Evolutionary conservation across 2,888 invertebrate species (phyloP).

Genomic region (Dendrolimus houi): DNA sequence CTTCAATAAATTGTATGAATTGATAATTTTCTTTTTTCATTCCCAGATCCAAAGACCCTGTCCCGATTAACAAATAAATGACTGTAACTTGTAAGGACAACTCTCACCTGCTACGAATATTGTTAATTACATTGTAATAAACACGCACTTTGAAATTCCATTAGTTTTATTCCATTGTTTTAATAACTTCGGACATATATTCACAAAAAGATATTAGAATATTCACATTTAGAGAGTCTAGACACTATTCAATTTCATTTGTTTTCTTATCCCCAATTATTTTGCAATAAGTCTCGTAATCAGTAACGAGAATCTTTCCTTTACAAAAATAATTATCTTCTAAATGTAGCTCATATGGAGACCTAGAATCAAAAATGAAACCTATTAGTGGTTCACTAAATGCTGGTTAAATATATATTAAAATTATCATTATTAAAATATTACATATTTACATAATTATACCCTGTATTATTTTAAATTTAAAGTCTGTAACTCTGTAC

Average conservation of each 20-base stretch:
- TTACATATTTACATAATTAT: too few species aligned
- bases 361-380: slow-evolving; percentile 32
- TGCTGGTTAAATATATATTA: too few species aligned
- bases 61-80: slow-evolving; percentile 25
- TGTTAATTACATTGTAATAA: slow-evolving; percentile 1
- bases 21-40: slow-evolving; percentile 40
- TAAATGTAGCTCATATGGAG: slow-evolving; percentile 39
- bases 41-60: slow-evolving; percentile 65
- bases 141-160: neutral
- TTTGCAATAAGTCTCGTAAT: slow-evolving; percentile 63
- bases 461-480: too few species aligned
- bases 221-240: too few species aligned
- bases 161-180: slow-evolving; percentile 8
- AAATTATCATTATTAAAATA: too few species aligned
- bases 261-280: slow-evolving; percentile 37
- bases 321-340: slow-evolving; percentile 56
- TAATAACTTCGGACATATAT: neutral
- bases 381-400: too few species aligned
- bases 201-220: too few species aligned
- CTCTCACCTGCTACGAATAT: too few species aligned
- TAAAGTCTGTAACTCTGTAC: too few species aligned
- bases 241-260: slow-evolving; percentile 3
- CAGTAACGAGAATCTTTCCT: slow-evolving; percentile 60
- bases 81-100: too few species aligned
- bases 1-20: slow-evolving; percentile 54